Base-by-base conservation (phyloP, 2,888 invertebrate genomes). In the Colletes collaris region DNA sequence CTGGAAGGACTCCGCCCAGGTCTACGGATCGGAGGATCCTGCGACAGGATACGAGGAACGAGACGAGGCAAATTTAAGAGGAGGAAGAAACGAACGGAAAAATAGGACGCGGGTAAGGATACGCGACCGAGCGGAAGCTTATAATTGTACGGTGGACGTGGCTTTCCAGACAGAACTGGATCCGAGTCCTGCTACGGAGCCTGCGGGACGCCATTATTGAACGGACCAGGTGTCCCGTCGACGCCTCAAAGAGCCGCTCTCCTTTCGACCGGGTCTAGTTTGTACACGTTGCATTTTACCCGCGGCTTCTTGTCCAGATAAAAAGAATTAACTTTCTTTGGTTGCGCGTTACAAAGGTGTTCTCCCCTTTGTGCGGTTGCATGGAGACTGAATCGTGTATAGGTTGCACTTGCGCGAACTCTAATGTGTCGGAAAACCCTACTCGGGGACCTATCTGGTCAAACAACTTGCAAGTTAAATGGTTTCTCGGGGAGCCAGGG, bases 191-290 rank as follows among this genome's bases (percentile, higher is more conserved):
- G 62, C 59, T 72, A 82, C 76, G 82, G 72, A 69, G 85, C 16
- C 86, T 64, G 77, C 84, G 81, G 89, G 87, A 76, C 73, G 68
- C 84, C 75, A 82, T 88, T 87, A 90, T 91, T 84, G 88, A 85
- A 62, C 81, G 71, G 81, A 56, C 90, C 91, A 91, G 91, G 91
- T 91, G 91, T 90, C 89, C 89, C 88, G 90, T 89, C 91, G 90
- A 86, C 91, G 89, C 90, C 89, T 91, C 88, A 88, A 88, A 89
- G 86, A 74, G 79, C 85, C 86, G 82, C 75, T 69, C 79, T 76
- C 71, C 79, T 66, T 64, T 83, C 77, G 35, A 53, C 52, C 46
- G 52, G 16, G 70, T 6, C 59, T 64, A 37, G 79, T 72, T 68
- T 72, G 62, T 78, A 53, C 50, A 53, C 49, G 58, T 60, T 60